Conservation (phyloP, 2,113 vertebrate species). For the Bothrops jararaca region DNA sequence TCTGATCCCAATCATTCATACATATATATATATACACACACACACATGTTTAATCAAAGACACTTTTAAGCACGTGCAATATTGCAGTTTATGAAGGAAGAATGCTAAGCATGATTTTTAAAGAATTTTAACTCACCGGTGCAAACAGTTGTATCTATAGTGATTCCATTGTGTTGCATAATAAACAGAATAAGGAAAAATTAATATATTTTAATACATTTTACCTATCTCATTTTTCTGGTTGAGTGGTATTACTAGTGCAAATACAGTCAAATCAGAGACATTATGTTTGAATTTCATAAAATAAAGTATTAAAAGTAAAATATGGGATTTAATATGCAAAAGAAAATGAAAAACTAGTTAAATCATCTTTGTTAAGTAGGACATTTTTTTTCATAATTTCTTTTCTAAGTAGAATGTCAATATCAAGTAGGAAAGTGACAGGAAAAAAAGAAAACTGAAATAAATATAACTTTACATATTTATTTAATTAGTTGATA, state of each 20-base stretch:
- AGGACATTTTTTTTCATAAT: constrained; percentile 34
- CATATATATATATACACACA: no score
- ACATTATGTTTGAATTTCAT: constrained; percentile 20
- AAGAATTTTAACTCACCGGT: constrained; percentile 94
- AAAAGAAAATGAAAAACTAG: constrained; percentile 32
- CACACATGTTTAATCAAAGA: constrained; percentile 41
- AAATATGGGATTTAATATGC: constrained; percentile 42
- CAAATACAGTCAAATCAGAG: constrained; percentile 55
- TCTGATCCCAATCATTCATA: constrained; percentile 39
- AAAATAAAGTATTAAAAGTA: constrained; percentile 52
- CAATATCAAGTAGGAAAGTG: constrained; percentile 31
- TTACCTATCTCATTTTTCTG: constrained; percentile 71
- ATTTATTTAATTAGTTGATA: constrained; percentile 18
- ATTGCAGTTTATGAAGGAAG: constrained; percentile 61
- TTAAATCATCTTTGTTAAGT: constrained; percentile 43
- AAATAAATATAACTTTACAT: constrained; percentile 22
- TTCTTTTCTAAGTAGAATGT: constrained; percentile 18
- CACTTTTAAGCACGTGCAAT: constrained; percentile 51
- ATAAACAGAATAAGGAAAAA: constrained; percentile 90
- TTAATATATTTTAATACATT: constrained; percentile 73
- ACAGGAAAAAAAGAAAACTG: constrained; percentile 1
- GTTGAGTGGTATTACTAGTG: constrained; percentile 58
- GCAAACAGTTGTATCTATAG: constrained; percentile 99
- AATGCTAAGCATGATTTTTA: constrained; percentile 74
- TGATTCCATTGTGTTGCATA: constrained; percentile 91